Percentiles rank a stretch among this genome's conserved stretches.
phyloP scores from a whole-genome alignment of 2,888 invertebrate species.

The Machimus atricapillus region DNA sequence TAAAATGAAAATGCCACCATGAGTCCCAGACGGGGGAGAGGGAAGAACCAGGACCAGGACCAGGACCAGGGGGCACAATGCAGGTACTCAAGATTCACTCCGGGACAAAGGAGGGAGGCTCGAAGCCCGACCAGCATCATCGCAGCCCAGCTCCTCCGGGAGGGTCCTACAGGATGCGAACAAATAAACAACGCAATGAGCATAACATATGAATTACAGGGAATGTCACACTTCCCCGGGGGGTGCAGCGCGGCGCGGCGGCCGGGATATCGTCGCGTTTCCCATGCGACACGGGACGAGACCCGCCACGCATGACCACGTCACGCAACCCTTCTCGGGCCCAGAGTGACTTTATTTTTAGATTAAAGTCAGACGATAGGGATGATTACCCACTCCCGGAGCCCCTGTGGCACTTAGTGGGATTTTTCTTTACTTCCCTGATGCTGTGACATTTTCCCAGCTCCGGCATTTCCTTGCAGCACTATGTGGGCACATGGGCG shows the following conservation, averaged over 20 bases:
- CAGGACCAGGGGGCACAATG: background rate
- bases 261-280: background rate
- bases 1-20: conserved; percentile 2
- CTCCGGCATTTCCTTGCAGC: background rate
- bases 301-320: conserved; percentile 7
- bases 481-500: background rate
- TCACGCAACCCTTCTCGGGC: background rate
- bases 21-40: background rate
- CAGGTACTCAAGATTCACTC: conserved; percentile 36
- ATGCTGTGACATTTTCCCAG: too few species aligned
- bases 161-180: background rate
- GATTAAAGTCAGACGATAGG: conserved; percentile 21
- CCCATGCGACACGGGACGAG: background rate
- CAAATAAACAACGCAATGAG: conserved; percentile 1
- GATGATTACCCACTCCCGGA: conserved; percentile 27
- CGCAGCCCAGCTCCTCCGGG: background rate
- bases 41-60: too few species aligned
- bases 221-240: background rate
- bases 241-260: background rate
- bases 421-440: conserved; percentile 1
- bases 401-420: conserved; percentile 16
- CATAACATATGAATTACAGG: conserved; percentile 10
- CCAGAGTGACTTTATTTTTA: conserved; percentile 19
- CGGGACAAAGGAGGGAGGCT: background rate
- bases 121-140: conserved; percentile 2